A percentile compares a stretch with the other conserved stretches of the same genome.
Conservation (phyloP, 2,888 invertebrate species). For the Lymantria dispar region DNA sequence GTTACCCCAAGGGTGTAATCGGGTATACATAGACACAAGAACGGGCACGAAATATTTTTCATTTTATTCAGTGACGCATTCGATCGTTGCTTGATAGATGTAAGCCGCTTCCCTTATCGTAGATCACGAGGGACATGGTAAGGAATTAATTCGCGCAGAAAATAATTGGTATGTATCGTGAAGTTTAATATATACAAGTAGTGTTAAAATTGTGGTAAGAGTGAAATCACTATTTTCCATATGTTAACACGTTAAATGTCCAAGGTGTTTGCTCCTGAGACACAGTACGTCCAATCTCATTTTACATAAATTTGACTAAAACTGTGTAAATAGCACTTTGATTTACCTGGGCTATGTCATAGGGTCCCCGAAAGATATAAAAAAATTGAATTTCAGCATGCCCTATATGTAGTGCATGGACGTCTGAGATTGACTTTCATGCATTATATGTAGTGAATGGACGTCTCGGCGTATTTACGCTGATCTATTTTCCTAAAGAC, state of each 20-base stretch:
- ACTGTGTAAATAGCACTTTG: not conserved
- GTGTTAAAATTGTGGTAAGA: too few species aligned
- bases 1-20: constrained; percentile 23
- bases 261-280: constrained; percentile 1
- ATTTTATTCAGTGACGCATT: constrained; percentile 10
- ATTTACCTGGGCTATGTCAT: not conserved
- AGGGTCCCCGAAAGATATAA: not conserved
- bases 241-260: constrained; percentile 1
- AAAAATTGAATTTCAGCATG: constrained; percentile 1
- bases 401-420: constrained; percentile 3
- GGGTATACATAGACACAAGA: constrained; percentile 19
- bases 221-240: too few species aligned
- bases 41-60: constrained; percentile 18
- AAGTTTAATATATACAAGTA: too few species aligned
- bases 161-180: too few species aligned
- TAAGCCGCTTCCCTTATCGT: not conserved
- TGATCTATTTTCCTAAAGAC: not conserved
- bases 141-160: too few species aligned
- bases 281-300: not conserved
- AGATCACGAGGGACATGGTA: too few species aligned
- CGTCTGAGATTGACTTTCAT: constrained; percentile 1
- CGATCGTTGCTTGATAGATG: constrained; percentile 3
- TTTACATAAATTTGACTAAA: not conserved
- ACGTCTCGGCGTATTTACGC: not conserved
- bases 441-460: not conserved